Conservation (phyloP, 1,140 invertebrate species). For the Ladona fulva region DNA sequence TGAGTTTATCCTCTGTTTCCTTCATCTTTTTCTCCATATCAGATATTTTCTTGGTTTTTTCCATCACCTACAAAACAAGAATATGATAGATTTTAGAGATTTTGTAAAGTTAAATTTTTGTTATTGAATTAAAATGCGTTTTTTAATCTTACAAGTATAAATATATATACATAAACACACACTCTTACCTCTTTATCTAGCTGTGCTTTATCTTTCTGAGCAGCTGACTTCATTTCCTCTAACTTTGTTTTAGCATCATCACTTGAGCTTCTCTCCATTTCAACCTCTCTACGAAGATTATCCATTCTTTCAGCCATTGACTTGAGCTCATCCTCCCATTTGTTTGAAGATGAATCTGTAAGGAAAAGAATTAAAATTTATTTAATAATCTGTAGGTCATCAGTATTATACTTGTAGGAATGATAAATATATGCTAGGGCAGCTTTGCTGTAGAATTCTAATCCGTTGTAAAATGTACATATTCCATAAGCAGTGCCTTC, state of each 20-base stretch:
- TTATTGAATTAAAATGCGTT: slow-evolving; percentile 14
- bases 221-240: not conserved
- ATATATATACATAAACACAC: slow-evolving; percentile 15
- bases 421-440: no score
- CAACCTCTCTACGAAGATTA: not conserved
- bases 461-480: no score
- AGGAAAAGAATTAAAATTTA: no score
- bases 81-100: no score
- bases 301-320: not conserved
- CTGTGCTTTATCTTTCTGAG: slow-evolving; percentile 44
- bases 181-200: slow-evolving; percentile 46
- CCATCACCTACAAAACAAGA: slow-evolving; percentile 37
- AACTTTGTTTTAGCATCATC: not conserved
- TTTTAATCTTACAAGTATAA: not conserved
- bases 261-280: not conserved
- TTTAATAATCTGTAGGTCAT: no score
- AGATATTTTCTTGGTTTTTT: slow-evolving; percentile 45
- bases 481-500: no score
- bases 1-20: slow-evolving; percentile 50
- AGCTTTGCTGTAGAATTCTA: no score
- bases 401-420: no score
- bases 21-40: slow-evolving; percentile 49
- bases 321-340: not conserved
- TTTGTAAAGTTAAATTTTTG: not conserved
- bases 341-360: not conserved